phyloP scores from a whole-genome alignment of 2,113 vertebrate genomes.

The Plecotus auritus region DNA sequence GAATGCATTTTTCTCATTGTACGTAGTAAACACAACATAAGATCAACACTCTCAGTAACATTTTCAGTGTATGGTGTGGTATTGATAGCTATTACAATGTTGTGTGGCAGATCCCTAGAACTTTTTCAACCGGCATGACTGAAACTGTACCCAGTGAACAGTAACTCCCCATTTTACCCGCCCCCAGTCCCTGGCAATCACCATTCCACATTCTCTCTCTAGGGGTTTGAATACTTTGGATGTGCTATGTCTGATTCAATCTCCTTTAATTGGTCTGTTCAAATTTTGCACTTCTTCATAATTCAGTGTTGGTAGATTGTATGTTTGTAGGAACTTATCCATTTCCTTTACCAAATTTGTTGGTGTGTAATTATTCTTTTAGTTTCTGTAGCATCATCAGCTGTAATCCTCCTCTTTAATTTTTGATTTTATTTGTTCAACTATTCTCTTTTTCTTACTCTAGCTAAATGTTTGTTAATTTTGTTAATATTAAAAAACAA shows the following conservation, averaged over 20 bases:
- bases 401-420: not conserved
- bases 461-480: not conserved
- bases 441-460: not conserved
- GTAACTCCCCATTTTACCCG: not conserved
- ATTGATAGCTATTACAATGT: not conserved
- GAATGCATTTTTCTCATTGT: not conserved
- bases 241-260: not conserved
- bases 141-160: not conserved
- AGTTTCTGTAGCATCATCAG: not conserved
- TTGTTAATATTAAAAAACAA: not conserved
- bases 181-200: not conserved
- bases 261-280: not conserved
- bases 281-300: not conserved
- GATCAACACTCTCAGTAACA: not conserved
- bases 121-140: not conserved
- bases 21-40: not conserved
- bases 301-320: not conserved
- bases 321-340: not conserved
- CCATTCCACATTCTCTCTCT: not conserved
- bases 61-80: not conserved
- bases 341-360: not conserved
- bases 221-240: not conserved
- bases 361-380: not conserved
- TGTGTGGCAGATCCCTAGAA: not conserved
- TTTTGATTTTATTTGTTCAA: not conserved